phyloP scores from a whole-genome alignment of 2,113 vertebrate species.

The Calyptomena viridis region DNA sequence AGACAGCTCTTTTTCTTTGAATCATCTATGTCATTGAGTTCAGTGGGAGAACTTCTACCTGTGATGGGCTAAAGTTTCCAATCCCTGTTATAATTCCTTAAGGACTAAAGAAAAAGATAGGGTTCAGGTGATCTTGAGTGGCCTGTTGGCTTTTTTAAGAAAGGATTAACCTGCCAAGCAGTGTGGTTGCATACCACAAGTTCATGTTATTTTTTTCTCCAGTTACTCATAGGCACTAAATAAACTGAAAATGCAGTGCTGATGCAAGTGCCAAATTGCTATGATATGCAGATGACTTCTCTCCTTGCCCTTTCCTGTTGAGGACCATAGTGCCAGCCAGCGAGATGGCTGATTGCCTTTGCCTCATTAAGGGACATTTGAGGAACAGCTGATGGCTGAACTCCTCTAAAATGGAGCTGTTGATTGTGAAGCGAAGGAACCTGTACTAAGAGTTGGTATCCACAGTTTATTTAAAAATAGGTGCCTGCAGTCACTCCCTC shows the following conservation, averaged over 20 bases:
- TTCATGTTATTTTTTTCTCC: neutral
- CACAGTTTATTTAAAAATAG: neutral
- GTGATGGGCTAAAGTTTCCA: neutral
- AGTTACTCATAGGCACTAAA: neutral
- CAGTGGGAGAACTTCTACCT: neutral
- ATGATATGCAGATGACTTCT: neutral
- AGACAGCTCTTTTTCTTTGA: neutral
- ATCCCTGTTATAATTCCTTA: neutral
- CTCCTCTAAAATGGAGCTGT: neutral
- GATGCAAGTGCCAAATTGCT: neutral
- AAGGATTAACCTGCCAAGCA: neutral
- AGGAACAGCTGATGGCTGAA: neutral
- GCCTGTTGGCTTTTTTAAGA: neutral
- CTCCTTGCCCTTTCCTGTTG: neutral
- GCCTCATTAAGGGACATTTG: neutral
- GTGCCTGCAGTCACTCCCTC: neutral
- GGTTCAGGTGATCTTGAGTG: neutral
- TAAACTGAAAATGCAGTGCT: neutral
- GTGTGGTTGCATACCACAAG: neutral
- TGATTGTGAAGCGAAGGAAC: neutral
- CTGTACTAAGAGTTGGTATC: neutral
- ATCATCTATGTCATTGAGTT: neutral
- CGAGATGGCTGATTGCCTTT: neutral
- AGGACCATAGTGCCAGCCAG: neutral
- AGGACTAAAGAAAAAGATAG: neutral